Conservation (phyloP, 2,113 vertebrate species). For the Petaurus breviceps region DNA sequence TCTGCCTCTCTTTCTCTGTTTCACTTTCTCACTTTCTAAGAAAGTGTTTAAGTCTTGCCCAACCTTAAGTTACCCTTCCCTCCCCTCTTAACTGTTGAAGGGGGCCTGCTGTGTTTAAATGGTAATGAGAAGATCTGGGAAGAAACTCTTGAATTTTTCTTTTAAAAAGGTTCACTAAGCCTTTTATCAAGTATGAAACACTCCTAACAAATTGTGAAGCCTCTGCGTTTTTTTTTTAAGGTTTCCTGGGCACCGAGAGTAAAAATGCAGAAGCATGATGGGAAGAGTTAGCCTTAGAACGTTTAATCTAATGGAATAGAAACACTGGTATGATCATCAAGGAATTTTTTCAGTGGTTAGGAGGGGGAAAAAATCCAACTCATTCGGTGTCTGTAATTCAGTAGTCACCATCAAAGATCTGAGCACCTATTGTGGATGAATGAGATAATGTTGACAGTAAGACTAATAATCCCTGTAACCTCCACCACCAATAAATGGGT, state of each 20-base stretch:
- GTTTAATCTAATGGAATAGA: not conserved
- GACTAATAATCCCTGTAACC: not conserved
- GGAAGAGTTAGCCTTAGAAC: conserved; percentile 38
- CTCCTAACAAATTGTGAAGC: not conserved
- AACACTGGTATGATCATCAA: conserved; percentile 29
- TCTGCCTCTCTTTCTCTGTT: not conserved
- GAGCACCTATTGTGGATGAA: conserved; percentile 27
- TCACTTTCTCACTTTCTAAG: not conserved
- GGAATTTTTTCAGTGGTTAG: not conserved
- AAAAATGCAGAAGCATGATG: not conserved
- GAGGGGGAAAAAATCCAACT: not conserved
- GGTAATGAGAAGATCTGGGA: not conserved
- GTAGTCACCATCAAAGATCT: conserved; percentile 29
- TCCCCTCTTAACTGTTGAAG: not conserved
- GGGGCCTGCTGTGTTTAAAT: not conserved
- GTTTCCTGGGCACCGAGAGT: conserved; percentile 28
- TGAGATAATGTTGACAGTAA: conserved; percentile 17
- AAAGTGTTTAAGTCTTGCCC: not conserved
- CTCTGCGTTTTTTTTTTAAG: conserved; percentile 20
- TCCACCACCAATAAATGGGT: not conserved
- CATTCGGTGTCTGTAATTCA: not conserved
- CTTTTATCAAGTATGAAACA: conserved; percentile 4
- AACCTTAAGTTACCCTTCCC: not conserved
- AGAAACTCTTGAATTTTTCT: conserved; percentile 16
- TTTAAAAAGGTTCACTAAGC: not conserved